phyloP scores from a whole-genome alignment of 1,140 invertebrate genomes.

The Drosophila rufa region DNA sequence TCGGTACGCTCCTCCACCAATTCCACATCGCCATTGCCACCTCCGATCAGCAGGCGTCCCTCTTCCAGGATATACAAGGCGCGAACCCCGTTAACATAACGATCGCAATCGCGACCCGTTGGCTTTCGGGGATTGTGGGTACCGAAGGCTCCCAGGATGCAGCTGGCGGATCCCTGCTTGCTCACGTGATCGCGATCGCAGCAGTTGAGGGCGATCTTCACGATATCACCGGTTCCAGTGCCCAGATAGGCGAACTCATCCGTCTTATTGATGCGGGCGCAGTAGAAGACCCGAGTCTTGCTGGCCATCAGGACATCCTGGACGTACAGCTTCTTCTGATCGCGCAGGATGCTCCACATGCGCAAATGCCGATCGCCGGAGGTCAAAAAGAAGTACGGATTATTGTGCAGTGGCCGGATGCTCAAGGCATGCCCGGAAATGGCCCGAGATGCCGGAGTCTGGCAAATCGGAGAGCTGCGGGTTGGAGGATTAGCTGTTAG shows the following conservation, averaged over 20 bases:
- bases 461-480: slow-evolving; percentile 87
- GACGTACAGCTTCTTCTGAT: slow-evolving; percentile 89
- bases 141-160: slow-evolving; percentile 89
- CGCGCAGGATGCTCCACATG: slow-evolving; percentile 91
- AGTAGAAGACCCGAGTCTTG: slow-evolving; percentile 88
- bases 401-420: slow-evolving; percentile 87
- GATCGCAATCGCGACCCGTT: slow-evolving; percentile 77
- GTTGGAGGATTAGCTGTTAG: background rate
- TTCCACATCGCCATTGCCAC: slow-evolving; percentile 93
- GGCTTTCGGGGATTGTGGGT: slow-evolving; percentile 80
- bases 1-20: slow-evolving; percentile 88
- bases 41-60: slow-evolving; percentile 90
- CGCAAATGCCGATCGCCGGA: slow-evolving; percentile 89
- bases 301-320: slow-evolving; percentile 91
- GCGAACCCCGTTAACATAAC: slow-evolving; percentile 88
- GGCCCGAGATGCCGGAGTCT: slow-evolving; percentile 88
- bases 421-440: slow-evolving; percentile 89
- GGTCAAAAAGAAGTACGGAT: slow-evolving; percentile 88
- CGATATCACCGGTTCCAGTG: slow-evolving; percentile 90
- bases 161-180: slow-evolving; percentile 86
- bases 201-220: slow-evolving; percentile 89
- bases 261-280: slow-evolving; percentile 87
- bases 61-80: slow-evolving; percentile 88
- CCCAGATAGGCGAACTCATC: slow-evolving; percentile 93
- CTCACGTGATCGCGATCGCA: slow-evolving; percentile 87